Evolutionary conservation across 2,797 vertebrate genomes (phyloP).

Genomic region (Enteromius thamalakanensis): DNA sequence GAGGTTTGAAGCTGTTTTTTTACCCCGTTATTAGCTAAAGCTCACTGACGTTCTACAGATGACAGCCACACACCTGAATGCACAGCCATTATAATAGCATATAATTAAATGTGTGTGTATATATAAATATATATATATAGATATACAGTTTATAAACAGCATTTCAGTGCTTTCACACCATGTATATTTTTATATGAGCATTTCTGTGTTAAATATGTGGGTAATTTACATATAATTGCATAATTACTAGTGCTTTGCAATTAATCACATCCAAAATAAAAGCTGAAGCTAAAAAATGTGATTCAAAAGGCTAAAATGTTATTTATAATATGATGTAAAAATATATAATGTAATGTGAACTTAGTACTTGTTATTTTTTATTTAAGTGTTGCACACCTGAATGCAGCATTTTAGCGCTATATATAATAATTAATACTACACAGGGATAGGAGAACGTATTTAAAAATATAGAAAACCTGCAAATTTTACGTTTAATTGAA

Average conservation of each 20-base stretch:
- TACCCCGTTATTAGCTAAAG: slow-evolving; percentile 3
- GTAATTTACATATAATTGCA: not conserved
- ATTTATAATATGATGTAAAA: no score
- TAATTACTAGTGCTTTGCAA: no score
- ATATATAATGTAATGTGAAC: no score
- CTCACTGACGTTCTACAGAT: not conserved
- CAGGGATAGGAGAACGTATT: not conserved
- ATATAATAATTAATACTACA: not conserved
- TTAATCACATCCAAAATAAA: no score
- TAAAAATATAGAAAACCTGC: not conserved
- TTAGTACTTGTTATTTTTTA: no score
- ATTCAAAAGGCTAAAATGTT: no score
- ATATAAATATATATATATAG: not conserved
- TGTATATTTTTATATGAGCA: not conserved
- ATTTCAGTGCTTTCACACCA: no score
- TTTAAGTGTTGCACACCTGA: no score
- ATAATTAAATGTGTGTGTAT: not conserved
- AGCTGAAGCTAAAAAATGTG: no score
- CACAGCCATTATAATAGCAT: not conserved
- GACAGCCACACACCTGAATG: not conserved
- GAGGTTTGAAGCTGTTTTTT: slow-evolving; percentile 28
- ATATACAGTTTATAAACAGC: no score
- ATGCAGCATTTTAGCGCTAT: no score
- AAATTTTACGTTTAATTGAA: not conserved
- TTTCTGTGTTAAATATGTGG: not conserved